Conservation (phyloP, 2,113 vertebrate genomes). For the Etheostoma cragini region DNA sequence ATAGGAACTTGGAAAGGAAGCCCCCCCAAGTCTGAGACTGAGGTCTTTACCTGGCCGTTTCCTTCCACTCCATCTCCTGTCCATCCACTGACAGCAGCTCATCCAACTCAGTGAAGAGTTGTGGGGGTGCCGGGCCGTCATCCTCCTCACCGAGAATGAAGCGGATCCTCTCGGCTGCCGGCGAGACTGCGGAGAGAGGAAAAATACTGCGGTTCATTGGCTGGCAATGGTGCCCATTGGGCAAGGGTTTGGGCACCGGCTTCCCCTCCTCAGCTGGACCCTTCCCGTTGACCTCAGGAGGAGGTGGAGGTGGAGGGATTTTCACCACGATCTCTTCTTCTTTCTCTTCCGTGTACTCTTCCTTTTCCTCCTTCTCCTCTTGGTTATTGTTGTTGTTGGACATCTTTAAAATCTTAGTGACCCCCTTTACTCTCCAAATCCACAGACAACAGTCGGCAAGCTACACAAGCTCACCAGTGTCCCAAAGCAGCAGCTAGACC, state of each 20-base stretch:
- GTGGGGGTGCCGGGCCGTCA: constrained; percentile 93
- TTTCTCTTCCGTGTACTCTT: constrained; percentile 53
- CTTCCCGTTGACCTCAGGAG: constrained; percentile 79
- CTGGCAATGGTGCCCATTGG: constrained; percentile 76
- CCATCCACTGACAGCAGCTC: constrained; percentile 95
- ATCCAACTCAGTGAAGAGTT: constrained; percentile 98
- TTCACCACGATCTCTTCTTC: constrained; percentile 67
- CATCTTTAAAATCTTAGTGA: constrained; percentile 61
- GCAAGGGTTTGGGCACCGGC: constrained; percentile 52
- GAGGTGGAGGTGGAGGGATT: constrained; percentile 71
- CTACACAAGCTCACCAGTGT: constrained; percentile 49
- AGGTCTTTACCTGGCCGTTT: constrained; percentile 93
- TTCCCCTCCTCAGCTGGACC: constrained; percentile 79
- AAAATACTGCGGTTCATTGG: constrained; percentile 92
- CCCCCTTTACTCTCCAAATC: constrained; percentile 32
- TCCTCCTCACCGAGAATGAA: constrained; percentile 98
- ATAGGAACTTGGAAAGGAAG: neutral
- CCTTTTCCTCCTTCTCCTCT: constrained; percentile 65
- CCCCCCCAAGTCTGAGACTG: neutral
- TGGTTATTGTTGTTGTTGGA: constrained; percentile 82
- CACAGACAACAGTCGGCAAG: constrained; percentile 46
- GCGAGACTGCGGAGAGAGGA: constrained; percentile 92
- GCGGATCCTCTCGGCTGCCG: constrained; percentile 95
- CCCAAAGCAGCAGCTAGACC: constrained; percentile 63
- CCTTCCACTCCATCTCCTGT: constrained; percentile 99